Conservation (phyloP, 2,113 vertebrate species). For the Spea bombifrons region DNA sequence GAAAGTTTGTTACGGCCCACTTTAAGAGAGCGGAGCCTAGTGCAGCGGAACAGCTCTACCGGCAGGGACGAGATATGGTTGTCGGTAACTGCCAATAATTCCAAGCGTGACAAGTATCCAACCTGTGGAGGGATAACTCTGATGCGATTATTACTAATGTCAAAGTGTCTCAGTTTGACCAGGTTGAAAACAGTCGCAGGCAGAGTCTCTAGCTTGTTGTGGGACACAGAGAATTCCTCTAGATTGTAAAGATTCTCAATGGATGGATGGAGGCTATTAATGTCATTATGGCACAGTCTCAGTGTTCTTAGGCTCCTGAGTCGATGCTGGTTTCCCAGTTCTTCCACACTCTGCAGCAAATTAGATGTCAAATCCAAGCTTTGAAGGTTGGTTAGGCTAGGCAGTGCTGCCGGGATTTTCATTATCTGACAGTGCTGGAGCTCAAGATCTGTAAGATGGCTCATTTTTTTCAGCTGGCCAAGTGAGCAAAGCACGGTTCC, state of each 20-base stretch:
- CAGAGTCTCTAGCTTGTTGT: constrained; percentile 66
- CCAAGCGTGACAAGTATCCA: constrained; percentile 57
- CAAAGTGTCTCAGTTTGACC: constrained; percentile 61
- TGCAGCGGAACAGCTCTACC: constrained; percentile 61
- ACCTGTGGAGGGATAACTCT: constrained; percentile 60
- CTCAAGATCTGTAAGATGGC: constrained; percentile 59
- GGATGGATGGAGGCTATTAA: constrained; percentile 58
- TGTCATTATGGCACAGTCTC: constrained; percentile 63
- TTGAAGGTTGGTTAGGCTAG: constrained; percentile 58
- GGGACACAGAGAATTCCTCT: constrained; percentile 66
- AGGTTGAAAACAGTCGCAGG: constrained; percentile 66
- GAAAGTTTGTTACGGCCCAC: constrained; percentile 63
- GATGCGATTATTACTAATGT: constrained; percentile 67
- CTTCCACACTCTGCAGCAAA: constrained; percentile 65
- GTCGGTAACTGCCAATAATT: constrained; percentile 63
- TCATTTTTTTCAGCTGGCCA: constrained; percentile 61
- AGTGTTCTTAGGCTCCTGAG: constrained; percentile 64
- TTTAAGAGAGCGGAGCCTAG: constrained; percentile 60
- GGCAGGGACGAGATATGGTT: constrained; percentile 67
- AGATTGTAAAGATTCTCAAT: constrained; percentile 62
- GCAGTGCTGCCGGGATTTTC: constrained; percentile 64
- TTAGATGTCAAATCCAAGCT: constrained; percentile 67
- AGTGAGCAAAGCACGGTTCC: constrained; percentile 62
- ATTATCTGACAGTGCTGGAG: constrained; percentile 70
- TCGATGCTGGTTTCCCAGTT: constrained; percentile 64